Base-by-base conservation (phyloP, 2,113 vertebrate genomes). In the Lepisosteus osseus region DNA sequence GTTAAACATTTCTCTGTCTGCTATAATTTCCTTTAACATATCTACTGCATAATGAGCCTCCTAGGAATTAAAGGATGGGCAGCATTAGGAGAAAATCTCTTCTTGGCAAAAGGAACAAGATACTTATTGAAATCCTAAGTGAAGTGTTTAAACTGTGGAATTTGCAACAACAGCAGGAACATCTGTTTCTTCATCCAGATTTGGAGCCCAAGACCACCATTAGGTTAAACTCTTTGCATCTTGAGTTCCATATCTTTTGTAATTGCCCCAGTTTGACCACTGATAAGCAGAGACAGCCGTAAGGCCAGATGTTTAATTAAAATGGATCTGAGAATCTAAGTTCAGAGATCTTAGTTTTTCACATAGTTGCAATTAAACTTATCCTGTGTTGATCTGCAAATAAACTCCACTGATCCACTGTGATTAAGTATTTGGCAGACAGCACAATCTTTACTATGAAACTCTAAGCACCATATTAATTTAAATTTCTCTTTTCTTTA, bases 371-470 rank as follows among this genome's bases (percentile, higher is more conserved):
- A 67, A 68, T 73, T 73, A 73, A 73, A 73, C 11, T 67, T 56
- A 67, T 55, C 65, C 45, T 41, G n/a, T 45, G 65, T 51, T 51
- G 64, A 76, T 74, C 73, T 80, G 72, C 74, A 86, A 82, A 80
- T 78, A 85, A 82, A 80, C 77, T 64, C 67, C 45, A 61, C 78
- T 79, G 77, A 85, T 80, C 76, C 76, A 76, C 70, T 81, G 72
- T 54, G 76, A 85, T 87, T 74, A 82, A 74, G 74, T 79, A 83
- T 83, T 78, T 78, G 78, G 70, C 72, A 80, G 70, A 72, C 47
- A 68, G 73, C 56, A 79, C 78, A 77, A 80, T 80, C 71, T 72
- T 64, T 54, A 41, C 67, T 0, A 8, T 4, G 8, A 65, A 47
- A 66, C 64, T 6, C 47, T 51, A 51, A 51, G 47, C 9, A 51